These are phyloP conservation scores for Enteromius mattozi DNA, from an alignment of 2,797 vertebrate genomes.

Conservation along the genomic window DNA sequence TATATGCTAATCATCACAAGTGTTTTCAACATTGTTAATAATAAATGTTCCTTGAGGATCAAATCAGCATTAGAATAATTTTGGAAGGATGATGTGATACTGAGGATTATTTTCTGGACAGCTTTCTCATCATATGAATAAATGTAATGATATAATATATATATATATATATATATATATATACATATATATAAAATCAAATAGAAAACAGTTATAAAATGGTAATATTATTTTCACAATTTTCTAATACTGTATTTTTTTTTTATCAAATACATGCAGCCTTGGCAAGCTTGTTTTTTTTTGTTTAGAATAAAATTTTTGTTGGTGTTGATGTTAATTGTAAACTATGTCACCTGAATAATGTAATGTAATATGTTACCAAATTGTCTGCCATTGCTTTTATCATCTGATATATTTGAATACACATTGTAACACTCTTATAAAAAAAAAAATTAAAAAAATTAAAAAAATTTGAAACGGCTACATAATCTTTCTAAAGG, in stretches of 20 bases:
- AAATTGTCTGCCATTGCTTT: background rate
- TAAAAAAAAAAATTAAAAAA: background rate
- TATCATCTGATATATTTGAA: background rate
- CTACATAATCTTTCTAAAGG: background rate
- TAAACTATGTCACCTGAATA: background rate
- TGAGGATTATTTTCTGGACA: background rate
- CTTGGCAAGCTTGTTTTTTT: too few relatives aligned
- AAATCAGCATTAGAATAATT: background rate
- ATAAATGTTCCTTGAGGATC: background rate
- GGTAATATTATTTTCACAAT: background rate
- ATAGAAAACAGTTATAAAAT: background rate
- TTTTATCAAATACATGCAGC: background rate
- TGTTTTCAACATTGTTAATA: background rate
- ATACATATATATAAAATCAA: background rate
- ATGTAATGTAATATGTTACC: background rate
- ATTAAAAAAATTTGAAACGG: background rate
- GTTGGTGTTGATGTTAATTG: too few relatives aligned
- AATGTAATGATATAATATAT: background rate
- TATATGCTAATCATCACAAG: background rate
- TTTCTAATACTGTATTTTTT: too few relatives aligned
- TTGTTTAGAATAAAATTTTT: too few relatives aligned
- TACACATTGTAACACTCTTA: background rate
- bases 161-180: background rate
- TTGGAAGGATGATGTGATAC: background rate
- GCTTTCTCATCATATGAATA: background rate